phyloP scores from a whole-genome alignment of 2,888 invertebrate species.

The Machimus rusticus region DNA sequence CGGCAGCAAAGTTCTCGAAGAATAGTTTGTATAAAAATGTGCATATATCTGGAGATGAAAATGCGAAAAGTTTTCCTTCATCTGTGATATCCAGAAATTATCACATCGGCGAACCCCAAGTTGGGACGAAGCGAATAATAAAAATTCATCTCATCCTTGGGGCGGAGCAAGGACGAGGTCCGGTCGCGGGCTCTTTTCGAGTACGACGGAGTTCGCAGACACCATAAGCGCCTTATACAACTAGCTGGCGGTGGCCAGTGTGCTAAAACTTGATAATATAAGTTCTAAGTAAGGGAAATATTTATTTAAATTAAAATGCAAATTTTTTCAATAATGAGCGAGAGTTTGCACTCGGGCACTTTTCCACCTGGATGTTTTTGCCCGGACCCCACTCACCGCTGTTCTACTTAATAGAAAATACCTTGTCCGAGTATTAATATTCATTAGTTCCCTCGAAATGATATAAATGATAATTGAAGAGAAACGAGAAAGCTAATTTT shows the following conservation, averaged over 20 bases:
- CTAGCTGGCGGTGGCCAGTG: background rate
- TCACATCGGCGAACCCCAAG: background rate
- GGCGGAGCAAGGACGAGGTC: background rate
- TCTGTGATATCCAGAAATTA: constrained; percentile 18
- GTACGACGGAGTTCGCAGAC: background rate
- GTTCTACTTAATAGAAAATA: constrained; percentile 1
- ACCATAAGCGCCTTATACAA: constrained; percentile 12
- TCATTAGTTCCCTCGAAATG: background rate
- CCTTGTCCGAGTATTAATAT: constrained; percentile 20
- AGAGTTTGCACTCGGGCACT: background rate
- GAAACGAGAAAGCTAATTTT: background rate
- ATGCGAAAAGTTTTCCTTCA: constrained; percentile 23
- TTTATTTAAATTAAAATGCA: constrained; percentile 33
- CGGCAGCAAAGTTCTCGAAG: background rate
- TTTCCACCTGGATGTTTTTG: background rate
- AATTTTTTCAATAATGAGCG: constrained; percentile 22
- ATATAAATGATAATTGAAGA: constrained; percentile 22
- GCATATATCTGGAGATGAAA: constrained; percentile 1
- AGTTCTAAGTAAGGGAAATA: constrained; percentile 23
- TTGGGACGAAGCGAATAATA: background rate
- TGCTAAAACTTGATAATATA: constrained; percentile 22
- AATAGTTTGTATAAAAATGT: background rate
- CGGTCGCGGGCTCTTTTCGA: background rate
- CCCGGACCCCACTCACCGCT: background rate
- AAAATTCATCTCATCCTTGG: constrained; percentile 9